Conservation (phyloP, 2,797 vertebrate species). For the Scleropages formosus region DNA sequence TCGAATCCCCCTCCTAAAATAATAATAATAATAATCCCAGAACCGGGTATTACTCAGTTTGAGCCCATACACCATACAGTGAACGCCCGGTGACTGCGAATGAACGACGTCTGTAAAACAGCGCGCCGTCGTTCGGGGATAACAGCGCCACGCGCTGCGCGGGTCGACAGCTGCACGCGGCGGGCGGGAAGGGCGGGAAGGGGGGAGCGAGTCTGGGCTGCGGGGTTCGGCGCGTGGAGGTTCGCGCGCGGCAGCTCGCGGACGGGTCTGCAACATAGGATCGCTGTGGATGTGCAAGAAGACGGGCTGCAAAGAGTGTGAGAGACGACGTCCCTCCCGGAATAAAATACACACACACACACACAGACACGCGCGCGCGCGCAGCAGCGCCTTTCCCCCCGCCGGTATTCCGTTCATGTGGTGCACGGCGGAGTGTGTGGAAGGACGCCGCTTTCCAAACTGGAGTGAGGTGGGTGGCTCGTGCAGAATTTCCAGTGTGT, state of each 20-base stretch:
- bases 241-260: conserved; percentile 41
- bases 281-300: conserved; percentile 9
- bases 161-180: conserved; percentile 39
- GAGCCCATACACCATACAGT: too few species aligned
- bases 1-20: too few species aligned
- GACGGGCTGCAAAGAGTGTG: conserved; percentile 32
- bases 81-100: too few species aligned
- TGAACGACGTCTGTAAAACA: too few species aligned
- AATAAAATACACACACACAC: conserved; percentile 29
- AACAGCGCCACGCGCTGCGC: conserved; percentile 52
- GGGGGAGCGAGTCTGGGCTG: conserved; percentile 42
- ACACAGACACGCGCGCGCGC: too few species aligned
- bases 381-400: conserved; percentile 5
- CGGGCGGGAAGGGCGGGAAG: conserved; percentile 6
- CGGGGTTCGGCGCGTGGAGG: conserved; percentile 50
- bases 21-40: too few species aligned
- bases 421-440: conserved; percentile 33
- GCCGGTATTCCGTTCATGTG: conserved; percentile 37
- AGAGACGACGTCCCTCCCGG: conserved; percentile 37
- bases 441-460: conserved; percentile 26
- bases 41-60: too few species aligned
- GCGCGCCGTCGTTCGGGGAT: conserved; percentile 20
- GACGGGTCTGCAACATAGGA: conserved; percentile 29
- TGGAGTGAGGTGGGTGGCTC: conserved; percentile 34
- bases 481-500: conserved; percentile 8